Conservation (phyloP, 1,140 invertebrate genomes). For the Belonocnema kinseyi region DNA sequence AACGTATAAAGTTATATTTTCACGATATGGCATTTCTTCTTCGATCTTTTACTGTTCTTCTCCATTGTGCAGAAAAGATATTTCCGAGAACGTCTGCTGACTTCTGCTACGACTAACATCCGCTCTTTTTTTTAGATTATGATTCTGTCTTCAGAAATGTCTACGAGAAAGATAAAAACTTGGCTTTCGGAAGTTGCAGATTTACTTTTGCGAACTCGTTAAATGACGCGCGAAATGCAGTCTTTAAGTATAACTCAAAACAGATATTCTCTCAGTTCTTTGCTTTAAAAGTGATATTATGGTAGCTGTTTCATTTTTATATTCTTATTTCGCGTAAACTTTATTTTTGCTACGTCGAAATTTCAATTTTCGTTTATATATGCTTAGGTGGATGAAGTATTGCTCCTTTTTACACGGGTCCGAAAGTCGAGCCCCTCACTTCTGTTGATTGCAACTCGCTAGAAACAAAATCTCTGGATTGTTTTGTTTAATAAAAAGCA, state of each 20-base stretch:
- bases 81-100: conserved; percentile 16
- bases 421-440: too few relatives aligned
- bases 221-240: conserved; percentile 18
- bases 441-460: too few relatives aligned
- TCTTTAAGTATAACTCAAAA: background rate
- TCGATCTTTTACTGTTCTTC: conserved; percentile 24
- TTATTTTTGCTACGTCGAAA: background rate
- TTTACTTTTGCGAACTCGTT: conserved; percentile 9
- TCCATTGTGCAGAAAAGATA: background rate
- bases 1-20: conserved; percentile 24
- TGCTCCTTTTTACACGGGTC: too few relatives aligned
- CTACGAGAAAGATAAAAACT: conserved; percentile 24
- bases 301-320: background rate
- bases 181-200: conserved; percentile 3
- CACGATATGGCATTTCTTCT: conserved; percentile 1
- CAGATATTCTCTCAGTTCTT: background rate
- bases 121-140: conserved; percentile 23
- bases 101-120: conserved; percentile 1
- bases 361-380: too few relatives aligned
- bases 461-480: too few relatives aligned
- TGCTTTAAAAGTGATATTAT: background rate
- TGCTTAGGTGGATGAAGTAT: too few relatives aligned
- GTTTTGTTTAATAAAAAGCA: too few relatives aligned
- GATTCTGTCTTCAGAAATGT: background rate
- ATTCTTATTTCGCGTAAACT: background rate